Conservation (phyloP, 1,140 invertebrate species). For the Macrosteles quadrilineatus region DNA sequence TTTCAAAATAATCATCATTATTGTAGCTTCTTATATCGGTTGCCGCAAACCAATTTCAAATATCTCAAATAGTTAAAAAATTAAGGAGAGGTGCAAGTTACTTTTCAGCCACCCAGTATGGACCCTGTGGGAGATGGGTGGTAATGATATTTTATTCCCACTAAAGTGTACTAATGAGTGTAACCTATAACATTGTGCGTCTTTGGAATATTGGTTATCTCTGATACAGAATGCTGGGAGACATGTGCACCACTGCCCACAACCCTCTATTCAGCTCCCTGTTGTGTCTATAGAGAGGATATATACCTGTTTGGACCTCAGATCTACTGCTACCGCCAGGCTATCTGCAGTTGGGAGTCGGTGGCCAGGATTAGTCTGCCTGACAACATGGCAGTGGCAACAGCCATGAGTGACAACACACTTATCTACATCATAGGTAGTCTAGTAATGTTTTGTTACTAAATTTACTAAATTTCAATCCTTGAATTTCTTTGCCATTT, state of each 20-base stretch:
- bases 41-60: no score
- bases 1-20: no score
- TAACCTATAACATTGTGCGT: no score
- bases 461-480: no score
- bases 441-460: background rate
- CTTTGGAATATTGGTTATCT: no score
- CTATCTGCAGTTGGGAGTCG: conserved; percentile 34
- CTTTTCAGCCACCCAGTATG: no score
- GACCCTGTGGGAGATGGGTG: no score
- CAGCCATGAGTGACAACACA: conserved; percentile 40
- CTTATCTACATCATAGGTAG: conserved; percentile 43
- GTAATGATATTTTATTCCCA: no score
- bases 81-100: no score
- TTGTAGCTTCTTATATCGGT: no score
- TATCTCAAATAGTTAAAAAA: no score
- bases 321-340: conserved; percentile 38
- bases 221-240: conserved; percentile 39
- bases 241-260: conserved; percentile 37
- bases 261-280: conserved; percentile 40
- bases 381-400: conserved; percentile 34
- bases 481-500: background rate
- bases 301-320: conserved; percentile 41
- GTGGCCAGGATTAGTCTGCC: conserved; percentile 34
- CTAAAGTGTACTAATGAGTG: no score
- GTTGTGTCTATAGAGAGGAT: conserved; percentile 41